Conservation (phyloP, 2,888 invertebrate genomes). For the Zele albiditarsus region DNA sequence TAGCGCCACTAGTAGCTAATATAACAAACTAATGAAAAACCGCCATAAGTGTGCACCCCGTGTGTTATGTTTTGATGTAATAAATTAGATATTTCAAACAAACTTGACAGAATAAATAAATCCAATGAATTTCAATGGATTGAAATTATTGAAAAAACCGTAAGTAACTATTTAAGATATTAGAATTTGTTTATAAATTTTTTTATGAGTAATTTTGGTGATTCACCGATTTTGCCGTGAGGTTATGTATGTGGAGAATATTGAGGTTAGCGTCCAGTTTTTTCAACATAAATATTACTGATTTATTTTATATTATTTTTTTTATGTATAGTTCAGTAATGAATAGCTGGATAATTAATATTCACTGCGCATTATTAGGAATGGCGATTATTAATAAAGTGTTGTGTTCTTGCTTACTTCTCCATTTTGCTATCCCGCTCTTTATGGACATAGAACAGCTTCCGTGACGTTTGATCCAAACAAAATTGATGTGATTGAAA, state of each 20-base stretch:
- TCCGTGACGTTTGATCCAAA: no score
- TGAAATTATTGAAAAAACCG: conserved; percentile 59
- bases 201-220: not conserved
- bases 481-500: no score
- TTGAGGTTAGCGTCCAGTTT: conserved; percentile 19
- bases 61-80: conserved; percentile 10
- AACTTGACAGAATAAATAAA: conserved; percentile 27
- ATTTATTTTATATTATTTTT: no score
- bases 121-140: conserved; percentile 53
- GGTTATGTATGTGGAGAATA: not conserved
- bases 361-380: no score
- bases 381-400: no score
- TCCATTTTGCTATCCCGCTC: no score
- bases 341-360: no score
- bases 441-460: no score
- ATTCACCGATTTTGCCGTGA: conserved; percentile 11
- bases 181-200: not conserved
- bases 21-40: not conserved
- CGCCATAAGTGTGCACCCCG: not conserved
- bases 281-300: not conserved
- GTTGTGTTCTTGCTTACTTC: no score
- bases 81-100: conserved; percentile 4
- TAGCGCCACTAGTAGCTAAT: not conserved
- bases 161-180: conserved; percentile 46
- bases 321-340: no score